Conservation (phyloP, 2,888 invertebrate genomes). For the Aphodius sticticus region DNA sequence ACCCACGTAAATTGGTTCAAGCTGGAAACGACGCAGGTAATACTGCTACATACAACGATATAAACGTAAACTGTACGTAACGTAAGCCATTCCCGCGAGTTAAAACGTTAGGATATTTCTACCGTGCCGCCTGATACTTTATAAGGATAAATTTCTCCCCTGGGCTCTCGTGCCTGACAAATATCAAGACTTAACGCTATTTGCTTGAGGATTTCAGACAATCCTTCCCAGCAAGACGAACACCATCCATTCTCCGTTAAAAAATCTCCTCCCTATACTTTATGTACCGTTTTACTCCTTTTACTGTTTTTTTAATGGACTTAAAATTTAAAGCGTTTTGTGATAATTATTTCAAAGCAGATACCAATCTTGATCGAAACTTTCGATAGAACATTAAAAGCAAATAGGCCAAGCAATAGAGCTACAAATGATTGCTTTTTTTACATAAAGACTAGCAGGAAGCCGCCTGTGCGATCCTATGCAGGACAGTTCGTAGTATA, state of each 20-base stretch:
- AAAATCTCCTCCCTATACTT: neutral
- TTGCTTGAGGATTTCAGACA: neutral
- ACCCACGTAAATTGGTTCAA: neutral
- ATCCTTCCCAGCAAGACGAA: neutral
- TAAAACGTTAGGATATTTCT: neutral
- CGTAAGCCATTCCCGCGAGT: neutral
- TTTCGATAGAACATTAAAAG: too few relatives aligned
- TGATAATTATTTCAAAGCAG: too few relatives aligned
- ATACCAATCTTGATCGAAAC: too few relatives aligned
- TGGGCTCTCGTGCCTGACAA: neutral
- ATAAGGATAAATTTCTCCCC: neutral
- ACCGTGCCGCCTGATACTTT: neutral
- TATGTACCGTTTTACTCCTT: neutral
- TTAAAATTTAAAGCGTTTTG: too few relatives aligned
- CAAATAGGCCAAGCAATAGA: too few relatives aligned
- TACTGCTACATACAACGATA: neutral
- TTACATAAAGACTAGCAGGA: too few relatives aligned
- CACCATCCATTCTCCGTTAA: neutral
- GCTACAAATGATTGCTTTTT: too few relatives aligned
- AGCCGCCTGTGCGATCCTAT: too few relatives aligned
- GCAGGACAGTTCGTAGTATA: too few relatives aligned
- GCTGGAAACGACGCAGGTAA: neutral
- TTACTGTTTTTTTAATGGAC: neutral
- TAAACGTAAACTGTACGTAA: neutral
- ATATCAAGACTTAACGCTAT: neutral